phyloP scores from a whole-genome alignment of 2,113 vertebrate genomes.

The Lophotis ruficrista region DNA sequence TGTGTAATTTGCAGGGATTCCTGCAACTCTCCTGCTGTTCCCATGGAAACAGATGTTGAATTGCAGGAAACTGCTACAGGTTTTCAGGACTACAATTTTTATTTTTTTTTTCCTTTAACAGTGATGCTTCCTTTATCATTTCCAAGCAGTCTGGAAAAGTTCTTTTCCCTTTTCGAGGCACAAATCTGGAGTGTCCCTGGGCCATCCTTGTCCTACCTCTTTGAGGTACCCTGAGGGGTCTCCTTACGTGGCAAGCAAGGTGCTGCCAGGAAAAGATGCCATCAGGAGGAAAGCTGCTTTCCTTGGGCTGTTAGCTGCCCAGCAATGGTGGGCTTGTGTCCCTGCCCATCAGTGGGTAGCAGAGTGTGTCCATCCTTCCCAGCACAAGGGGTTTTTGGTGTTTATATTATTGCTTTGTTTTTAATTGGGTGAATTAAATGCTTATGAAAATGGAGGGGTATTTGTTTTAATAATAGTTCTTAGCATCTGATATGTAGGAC shows the following conservation, averaged over 20 bases:
- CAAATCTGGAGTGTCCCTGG: background rate
- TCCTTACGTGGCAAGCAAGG: background rate
- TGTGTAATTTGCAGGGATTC: background rate
- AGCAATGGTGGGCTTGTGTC: background rate
- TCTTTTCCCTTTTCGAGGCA: background rate
- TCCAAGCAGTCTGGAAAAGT: background rate
- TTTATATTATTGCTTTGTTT: background rate
- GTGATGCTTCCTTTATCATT: background rate
- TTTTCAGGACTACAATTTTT: background rate
- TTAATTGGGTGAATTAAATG: background rate
- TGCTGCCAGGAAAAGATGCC: background rate
- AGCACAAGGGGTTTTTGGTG: background rate
- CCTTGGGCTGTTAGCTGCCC: background rate
- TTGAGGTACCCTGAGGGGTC: background rate
- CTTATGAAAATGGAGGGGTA: background rate
- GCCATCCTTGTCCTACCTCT: background rate
- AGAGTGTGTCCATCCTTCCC: background rate
- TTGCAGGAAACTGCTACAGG: background rate
- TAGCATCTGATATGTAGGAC: background rate
- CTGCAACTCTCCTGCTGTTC: slow-evolving; percentile 34
- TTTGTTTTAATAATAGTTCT: background rate
- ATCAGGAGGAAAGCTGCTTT: fast-evolving
- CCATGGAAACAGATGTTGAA: slow-evolving; percentile 68
- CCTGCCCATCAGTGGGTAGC: background rate
- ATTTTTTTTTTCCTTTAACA: background rate